Evolutionary conservation across 1,140 invertebrate species (phyloP).

Genomic region (Cephus cinctus): DNA sequence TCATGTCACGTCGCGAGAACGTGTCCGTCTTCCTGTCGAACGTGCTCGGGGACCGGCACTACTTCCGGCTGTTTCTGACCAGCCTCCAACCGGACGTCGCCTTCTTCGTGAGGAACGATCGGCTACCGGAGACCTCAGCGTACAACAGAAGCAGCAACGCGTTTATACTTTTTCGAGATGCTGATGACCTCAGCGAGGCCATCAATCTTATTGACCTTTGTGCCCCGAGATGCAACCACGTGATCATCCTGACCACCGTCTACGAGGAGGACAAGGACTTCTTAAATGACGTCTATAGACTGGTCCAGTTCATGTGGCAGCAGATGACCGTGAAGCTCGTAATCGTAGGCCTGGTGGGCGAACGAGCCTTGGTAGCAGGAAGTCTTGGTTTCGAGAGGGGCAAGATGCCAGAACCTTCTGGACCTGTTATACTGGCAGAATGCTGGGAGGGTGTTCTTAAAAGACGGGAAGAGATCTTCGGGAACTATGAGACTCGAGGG

Average conservation of each 20-base stretch:
- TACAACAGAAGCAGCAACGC: too few species aligned
- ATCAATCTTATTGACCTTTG: constrained; percentile 19
- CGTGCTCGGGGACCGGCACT: neutral
- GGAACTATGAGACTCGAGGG: constrained; percentile 17
- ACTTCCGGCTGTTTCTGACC: neutral
- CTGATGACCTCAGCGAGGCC: neutral
- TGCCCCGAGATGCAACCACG: constrained; percentile 26
- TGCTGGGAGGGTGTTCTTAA: constrained; percentile 15
- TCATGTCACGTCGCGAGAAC: too few species aligned
- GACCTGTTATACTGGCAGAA: constrained; percentile 20
- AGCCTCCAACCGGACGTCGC: neutral
- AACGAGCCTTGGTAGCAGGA: constrained; percentile 25
- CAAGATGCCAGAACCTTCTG: constrained; percentile 14
- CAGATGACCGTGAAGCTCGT: constrained; percentile 22
- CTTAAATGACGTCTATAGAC: constrained; percentile 8
- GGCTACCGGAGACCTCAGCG: neutral
- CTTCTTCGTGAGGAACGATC: neutral
- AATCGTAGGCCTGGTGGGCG: constrained; percentile 24
- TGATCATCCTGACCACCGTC: constrained; percentile 16
- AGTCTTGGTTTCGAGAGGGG: constrained; percentile 22
- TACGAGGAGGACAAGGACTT: constrained; percentile 28
- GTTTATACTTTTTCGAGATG: too few species aligned
- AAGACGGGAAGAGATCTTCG: constrained; percentile 3
- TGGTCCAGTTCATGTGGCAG: constrained; percentile 27
- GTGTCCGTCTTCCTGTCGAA: neutral